These are phyloP conservation scores for Rhodeus uyekii DNA, from an alignment of 2,797 vertebrate genomes.

Conservation along the genomic window DNA sequence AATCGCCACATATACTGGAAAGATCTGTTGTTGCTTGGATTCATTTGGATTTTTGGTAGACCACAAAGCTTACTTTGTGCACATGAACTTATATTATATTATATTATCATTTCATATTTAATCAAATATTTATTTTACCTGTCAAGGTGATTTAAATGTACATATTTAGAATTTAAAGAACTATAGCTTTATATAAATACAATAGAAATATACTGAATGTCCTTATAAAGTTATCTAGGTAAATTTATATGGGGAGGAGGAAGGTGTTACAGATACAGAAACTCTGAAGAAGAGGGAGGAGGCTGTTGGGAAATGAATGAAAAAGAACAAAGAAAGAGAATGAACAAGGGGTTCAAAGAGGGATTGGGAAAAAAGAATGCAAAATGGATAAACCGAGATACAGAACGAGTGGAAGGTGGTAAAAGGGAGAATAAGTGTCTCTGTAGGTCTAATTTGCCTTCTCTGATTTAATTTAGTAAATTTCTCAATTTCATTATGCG, in stretches of 20 bases:
- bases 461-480: slow-evolving; percentile 63
- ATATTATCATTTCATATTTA: too few species aligned
- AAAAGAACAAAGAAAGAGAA: slow-evolving; percentile 10
- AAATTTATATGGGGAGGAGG: background rate
- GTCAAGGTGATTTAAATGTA: too few species aligned
- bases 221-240: background rate
- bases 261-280: background rate
- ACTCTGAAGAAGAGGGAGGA: slow-evolving; percentile 16
- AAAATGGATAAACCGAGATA: slow-evolving; percentile 36
- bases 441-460: slow-evolving; percentile 59
- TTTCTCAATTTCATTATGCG: slow-evolving; percentile 61
- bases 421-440: slow-evolving; percentile 43
- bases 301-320: background rate
- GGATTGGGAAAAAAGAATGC: slow-evolving; percentile 12
- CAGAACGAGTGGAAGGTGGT: slow-evolving; percentile 6
- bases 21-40: background rate
- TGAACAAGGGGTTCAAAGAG: slow-evolving; percentile 22
- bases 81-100: too few species aligned
- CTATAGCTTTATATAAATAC: background rate
- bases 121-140: too few species aligned
- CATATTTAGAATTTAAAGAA: background rate
- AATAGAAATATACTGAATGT: background rate
- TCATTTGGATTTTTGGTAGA: slow-evolving; percentile 10
- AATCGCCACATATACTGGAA: slow-evolving; percentile 17
- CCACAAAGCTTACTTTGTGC: background rate